A percentile compares a stretch with the other conserved stretches of the same genome.
phyloP scores from a whole-genome alignment of 35 echinoderm and acorn worm genomes.

The Stichopus chloronotus region DNA sequence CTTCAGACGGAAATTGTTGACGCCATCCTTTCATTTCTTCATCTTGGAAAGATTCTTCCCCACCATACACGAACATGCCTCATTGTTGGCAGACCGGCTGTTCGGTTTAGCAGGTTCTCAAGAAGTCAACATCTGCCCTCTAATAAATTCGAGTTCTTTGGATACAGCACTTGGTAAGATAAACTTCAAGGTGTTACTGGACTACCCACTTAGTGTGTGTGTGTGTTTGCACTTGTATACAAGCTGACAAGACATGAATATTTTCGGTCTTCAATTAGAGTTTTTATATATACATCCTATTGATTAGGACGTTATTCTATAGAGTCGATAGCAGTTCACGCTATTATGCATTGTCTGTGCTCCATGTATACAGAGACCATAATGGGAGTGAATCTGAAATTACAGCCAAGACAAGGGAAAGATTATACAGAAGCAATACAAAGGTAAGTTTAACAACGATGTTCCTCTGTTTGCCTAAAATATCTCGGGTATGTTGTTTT shows the following conservation, averaged over 20 bases:
- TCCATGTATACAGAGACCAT: neutral
- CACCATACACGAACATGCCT: neutral
- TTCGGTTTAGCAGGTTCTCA: neutral
- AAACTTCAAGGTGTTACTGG: neutral
- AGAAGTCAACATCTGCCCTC: neutral
- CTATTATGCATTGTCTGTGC: too few relatives aligned
- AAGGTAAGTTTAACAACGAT: neutral
- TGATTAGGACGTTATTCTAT: too few relatives aligned
- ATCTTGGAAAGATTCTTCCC: neutral
- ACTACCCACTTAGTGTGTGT: too few relatives aligned
- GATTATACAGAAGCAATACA: slow-evolving; percentile 1
- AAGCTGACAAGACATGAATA: too few relatives aligned
- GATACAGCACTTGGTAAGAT: neutral
- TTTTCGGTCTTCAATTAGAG: too few relatives aligned
- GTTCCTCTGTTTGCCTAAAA: too few relatives aligned
- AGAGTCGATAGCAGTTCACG: too few relatives aligned
- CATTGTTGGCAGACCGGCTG: neutral
- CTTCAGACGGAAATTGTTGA: slow-evolving; percentile 4
- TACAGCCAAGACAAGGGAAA: neutral
- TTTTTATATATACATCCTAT: too few relatives aligned
- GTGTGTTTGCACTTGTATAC: too few relatives aligned
- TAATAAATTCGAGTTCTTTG: neutral
- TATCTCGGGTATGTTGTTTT: too few relatives aligned
- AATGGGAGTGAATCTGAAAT: neutral
- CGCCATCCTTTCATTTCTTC: slow-evolving; percentile 15